Percentiles rank a stretch among this genome's conserved stretches.
Conservation (phyloP, 2,797 vertebrate species). For the Dendrocincla fuliginosa region DNA sequence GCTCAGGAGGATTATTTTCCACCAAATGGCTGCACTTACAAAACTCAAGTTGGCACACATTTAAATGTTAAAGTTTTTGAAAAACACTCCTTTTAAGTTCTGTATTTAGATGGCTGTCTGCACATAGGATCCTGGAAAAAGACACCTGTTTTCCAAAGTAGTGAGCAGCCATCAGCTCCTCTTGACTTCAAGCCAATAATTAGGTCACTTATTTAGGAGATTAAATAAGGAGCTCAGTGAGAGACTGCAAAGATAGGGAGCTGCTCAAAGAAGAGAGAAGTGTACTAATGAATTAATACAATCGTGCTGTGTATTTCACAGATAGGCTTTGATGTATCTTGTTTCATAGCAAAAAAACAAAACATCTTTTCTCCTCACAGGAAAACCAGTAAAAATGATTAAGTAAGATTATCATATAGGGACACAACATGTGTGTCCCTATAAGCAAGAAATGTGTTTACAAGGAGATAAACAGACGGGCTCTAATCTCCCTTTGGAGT, state of each 20-base stretch:
- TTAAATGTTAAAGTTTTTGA: not conserved
- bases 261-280: not conserved
- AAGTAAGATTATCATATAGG: not conserved
- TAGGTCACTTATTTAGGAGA: constrained; percentile 43
- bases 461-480: not conserved
- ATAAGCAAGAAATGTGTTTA: not conserved
- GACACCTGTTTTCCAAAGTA: constrained; percentile 24
- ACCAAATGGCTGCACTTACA: not conserved
- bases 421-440: no score
- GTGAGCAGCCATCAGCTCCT: not conserved
- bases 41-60: not conserved
- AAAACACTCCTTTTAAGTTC: not conserved
- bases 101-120: not conserved
- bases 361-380: not conserved
- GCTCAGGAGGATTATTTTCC: not conserved
- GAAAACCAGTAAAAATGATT: not conserved
- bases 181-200: constrained; percentile 30
- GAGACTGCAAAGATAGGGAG: not conserved
- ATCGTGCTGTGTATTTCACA: not conserved
- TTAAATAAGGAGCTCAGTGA: constrained; percentile 27
- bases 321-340: not conserved
- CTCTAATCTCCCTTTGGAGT: not conserved
- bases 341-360: not conserved
- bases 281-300: constrained; percentile 27
- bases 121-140: not conserved